phyloP scores from a whole-genome alignment of 2,888 invertebrate genomes.

The Lepidocyrtinus sp. region DNA sequence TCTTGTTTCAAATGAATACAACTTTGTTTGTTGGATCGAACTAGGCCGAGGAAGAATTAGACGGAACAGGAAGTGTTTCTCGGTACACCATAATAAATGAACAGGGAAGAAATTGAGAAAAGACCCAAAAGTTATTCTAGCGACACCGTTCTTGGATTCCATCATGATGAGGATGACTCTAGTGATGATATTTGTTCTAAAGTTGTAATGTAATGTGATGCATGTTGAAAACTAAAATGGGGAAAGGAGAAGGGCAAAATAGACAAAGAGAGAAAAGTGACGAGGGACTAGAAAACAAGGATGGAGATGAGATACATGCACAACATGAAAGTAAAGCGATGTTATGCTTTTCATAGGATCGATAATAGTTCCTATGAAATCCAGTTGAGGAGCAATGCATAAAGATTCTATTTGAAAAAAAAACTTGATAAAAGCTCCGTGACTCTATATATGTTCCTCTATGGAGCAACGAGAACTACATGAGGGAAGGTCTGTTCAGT shows the following conservation, averaged over 20 bases:
- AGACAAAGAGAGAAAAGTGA: not conserved
- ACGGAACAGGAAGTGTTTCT: constrained; percentile 25
- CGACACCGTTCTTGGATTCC: not conserved
- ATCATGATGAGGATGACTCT: constrained; percentile 11
- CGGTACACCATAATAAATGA: too few species aligned
- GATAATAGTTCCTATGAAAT: not conserved
- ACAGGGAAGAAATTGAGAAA: too few species aligned
- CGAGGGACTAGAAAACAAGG: not conserved
- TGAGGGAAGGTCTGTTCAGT: too few species aligned
- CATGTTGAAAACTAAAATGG: constrained; percentile 24
- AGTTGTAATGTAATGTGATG: not conserved
- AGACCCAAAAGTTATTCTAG: too few species aligned
- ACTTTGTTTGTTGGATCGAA: constrained; percentile 34
- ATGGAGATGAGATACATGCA: not conserved
- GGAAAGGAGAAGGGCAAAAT: constrained; percentile 7
- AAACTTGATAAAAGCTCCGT: not conserved
- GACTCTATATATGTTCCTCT: not conserved
- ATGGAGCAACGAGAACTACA: too few species aligned
- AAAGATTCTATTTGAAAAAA: not conserved
- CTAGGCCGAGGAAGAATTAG: constrained; percentile 44
- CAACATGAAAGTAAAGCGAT: not conserved
- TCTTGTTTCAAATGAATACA: not conserved
- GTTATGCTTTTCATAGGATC: not conserved
- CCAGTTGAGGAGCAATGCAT: not conserved
- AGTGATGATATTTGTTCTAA: constrained; percentile 6